phyloP scores from a whole-genome alignment of 2,113 vertebrate species.

The Calypte anna region DNA sequence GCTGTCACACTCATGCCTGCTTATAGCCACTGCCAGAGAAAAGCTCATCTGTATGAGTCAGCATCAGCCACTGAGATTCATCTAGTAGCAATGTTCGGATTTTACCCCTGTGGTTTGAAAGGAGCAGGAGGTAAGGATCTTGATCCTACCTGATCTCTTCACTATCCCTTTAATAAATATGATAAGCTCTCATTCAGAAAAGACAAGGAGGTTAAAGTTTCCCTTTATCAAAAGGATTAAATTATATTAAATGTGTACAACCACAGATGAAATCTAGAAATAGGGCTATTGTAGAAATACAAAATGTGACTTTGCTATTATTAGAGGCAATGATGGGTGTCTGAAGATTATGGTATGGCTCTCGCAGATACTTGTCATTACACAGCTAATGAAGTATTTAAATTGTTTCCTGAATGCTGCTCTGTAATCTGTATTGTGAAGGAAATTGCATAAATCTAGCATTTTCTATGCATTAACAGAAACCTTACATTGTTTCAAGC shows the following conservation, averaged over 20 bases:
- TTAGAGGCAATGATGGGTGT: not conserved
- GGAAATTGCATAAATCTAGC: not conserved
- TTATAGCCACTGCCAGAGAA: not conserved
- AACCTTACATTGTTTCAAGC: not conserved
- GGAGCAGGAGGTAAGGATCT: not conserved
- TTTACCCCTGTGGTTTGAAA: not conserved
- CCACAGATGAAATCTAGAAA: not conserved
- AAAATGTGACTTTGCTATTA: not conserved
- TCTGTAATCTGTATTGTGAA: not conserved
- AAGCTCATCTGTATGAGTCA: not conserved
- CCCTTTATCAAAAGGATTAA: not conserved
- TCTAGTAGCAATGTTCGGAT: not conserved
- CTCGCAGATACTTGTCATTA: not conserved
- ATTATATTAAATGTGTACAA: not conserved
- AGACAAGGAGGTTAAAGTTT: not conserved
- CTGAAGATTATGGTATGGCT: not conserved
- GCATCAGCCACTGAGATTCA: not conserved
- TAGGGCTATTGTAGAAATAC: not conserved
- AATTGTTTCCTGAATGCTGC: not conserved
- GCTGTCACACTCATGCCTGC: not conserved
- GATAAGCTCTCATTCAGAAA: not conserved
- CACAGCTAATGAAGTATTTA: not conserved
- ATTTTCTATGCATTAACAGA: not conserved
- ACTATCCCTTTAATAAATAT: not conserved
- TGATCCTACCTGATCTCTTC: not conserved